Base-by-base conservation (phyloP, 2,113 vertebrate genomes). In the Hippocampus abdominalis region DNA sequence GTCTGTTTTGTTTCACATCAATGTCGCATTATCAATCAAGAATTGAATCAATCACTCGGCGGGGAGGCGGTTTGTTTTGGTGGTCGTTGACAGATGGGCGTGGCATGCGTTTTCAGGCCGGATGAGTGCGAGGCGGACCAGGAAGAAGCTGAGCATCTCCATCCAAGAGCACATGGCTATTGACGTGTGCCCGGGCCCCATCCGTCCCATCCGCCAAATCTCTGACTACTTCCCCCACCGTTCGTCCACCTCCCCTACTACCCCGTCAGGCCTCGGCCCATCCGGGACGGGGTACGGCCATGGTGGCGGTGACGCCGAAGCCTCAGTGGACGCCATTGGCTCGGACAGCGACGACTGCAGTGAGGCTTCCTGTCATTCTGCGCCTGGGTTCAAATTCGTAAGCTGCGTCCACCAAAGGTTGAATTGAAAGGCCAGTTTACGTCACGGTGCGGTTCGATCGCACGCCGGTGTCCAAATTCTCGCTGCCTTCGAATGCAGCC, bases 161-260 rank as follows among this genome's bases (percentile, higher is more conserved):
- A 92, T 93, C 80, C 91, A 92, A 89, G 91, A 92, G 84, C 91
- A 92, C 87, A 92, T 92, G 91, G 91, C 91, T 78, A 92, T 92
- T 1, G 90, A 92, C 78, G 91, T 92, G 3, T 92, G 91, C 59
- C 92, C 92, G 0, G 92, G 92, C 29, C 92, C 92, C 29, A 92
- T 93, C 83, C 84, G 91, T 69, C 91, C 92, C 70, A 93, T 93
- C 81, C 81, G 86, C 36, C 87, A 88, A 61, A 93, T 93, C 84
- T 93, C 92, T 8, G 90, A 90, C 77, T 93, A 91, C 85, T 93
- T 93, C 66, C 92, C 92, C 49, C 88, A 89, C 27, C 86, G 87
- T 27, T 86, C 86, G n/a, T 66, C 86, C 44, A 76, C 90, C 42
- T 76, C 88, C 42, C 66, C 85, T 20, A 66, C 81, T 3, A 71